phyloP scores from a whole-genome alignment of 2,113 vertebrate genomes.

The Muntiacus reevesi region DNA sequence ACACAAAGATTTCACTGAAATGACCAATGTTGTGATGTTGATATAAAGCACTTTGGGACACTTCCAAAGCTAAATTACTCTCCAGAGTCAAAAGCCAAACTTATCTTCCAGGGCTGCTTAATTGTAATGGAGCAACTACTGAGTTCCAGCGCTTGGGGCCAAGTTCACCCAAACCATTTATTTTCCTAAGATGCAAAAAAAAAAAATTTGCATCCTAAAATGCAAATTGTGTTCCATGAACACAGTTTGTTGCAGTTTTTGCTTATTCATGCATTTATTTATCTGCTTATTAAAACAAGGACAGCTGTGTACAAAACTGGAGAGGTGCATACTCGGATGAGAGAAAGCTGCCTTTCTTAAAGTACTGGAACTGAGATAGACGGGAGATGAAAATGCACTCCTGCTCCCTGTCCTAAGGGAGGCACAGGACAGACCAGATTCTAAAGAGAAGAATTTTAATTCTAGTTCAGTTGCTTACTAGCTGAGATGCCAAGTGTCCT shows the following conservation, averaged over 20 bases:
- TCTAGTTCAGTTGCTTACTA: neutral
- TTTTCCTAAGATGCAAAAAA: neutral
- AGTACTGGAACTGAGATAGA: neutral
- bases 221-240: neutral
- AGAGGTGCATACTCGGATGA: neutral
- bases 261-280: neutral
- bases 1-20: neutral
- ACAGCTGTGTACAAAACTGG: neutral
- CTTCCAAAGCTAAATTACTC: slow-evolving; percentile 5
- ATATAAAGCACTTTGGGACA: neutral
- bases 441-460: neutral
- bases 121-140: neutral
- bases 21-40: neutral
- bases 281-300: neutral
- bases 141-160: neutral
- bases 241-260: neutral
- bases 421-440: rapidly evolving
- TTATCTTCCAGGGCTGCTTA: neutral
- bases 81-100: neutral
- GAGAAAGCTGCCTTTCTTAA: neutral
- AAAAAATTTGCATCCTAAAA: neutral
- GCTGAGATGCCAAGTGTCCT: neutral
- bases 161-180: neutral
- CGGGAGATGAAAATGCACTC: rapidly evolving
- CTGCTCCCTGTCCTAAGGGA: neutral